phyloP scores from a whole-genome alignment of 2,113 vertebrate species.

The Peromyscus leucopus region DNA sequence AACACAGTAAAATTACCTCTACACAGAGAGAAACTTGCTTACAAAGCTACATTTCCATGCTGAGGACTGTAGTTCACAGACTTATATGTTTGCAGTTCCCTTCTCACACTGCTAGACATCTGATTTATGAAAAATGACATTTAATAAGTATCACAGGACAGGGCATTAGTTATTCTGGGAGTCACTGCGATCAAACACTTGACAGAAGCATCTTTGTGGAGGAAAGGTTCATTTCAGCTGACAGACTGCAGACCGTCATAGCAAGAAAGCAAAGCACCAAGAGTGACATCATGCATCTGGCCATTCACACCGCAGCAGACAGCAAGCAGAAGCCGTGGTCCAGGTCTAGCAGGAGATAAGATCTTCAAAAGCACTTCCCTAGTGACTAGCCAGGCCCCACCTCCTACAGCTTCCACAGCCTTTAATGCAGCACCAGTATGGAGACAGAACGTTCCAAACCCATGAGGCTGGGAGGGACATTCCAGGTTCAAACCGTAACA shows the following conservation, averaged over 20 bases:
- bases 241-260: background rate
- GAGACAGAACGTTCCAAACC: no score
- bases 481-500: background rate
- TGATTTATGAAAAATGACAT: slow-evolving; percentile 25
- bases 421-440: background rate
- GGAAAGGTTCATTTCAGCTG: background rate
- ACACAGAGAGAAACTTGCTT: background rate
- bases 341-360: background rate
- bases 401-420: background rate
- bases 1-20: slow-evolving; percentile 9
- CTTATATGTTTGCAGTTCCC: slow-evolving; percentile 41
- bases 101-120: background rate
- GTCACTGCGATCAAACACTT: background rate
- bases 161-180: background rate
- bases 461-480: background rate
- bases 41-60: background rate
- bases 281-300: accelerated
- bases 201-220: background rate
- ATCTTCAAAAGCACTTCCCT: background rate
- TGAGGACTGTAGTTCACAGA: background rate
- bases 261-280: background rate
- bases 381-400: background rate
- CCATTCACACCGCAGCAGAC: background rate
- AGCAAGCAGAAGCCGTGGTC: background rate
- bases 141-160: background rate